A percentile compares a stretch with the other conserved stretches of the same genome.
Evolutionary conservation across 2,113 vertebrate species (phyloP).

Genomic region (Lampris megalopsis): DNA sequence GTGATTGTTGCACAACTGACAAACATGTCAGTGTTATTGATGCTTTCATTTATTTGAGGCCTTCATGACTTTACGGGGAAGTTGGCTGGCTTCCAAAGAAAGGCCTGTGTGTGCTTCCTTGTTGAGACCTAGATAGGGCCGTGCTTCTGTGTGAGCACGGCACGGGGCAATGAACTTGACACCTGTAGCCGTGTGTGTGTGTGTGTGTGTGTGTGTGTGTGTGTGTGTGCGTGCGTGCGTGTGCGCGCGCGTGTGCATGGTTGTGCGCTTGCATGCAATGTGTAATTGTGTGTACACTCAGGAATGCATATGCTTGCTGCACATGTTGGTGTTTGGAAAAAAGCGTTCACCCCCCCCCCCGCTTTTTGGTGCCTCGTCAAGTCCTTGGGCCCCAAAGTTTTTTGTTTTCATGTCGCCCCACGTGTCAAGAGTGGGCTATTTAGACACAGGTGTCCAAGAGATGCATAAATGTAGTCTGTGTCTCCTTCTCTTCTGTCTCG

Average conservation of each 20-base stretch:
- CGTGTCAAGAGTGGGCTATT: constrained; percentile 9
- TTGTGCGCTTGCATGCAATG: neutral
- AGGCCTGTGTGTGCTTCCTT: constrained; percentile 54
- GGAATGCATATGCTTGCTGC: neutral
- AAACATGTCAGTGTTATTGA: constrained; percentile 69
- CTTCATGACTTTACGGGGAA: constrained; percentile 54
- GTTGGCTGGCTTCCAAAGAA: constrained; percentile 59
- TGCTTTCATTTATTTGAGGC: constrained; percentile 51
- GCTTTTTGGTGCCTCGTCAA: constrained; percentile 8
- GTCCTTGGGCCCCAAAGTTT: constrained; percentile 36
- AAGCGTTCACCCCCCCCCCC: neutral
- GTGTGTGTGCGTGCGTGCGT: constrained; percentile 1
- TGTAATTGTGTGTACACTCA: neutral
- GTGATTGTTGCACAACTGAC: neutral
- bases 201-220: constrained; percentile 15
- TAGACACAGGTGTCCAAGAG: constrained; percentile 52
- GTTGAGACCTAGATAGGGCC: constrained; percentile 27
- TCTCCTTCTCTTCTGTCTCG: constrained; percentile 21
- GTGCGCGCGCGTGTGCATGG: neutral
- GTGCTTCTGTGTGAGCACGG: neutral
- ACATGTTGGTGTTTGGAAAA: constrained; percentile 14
- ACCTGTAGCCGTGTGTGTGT: constrained; percentile 59
- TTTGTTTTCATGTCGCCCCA: constrained; percentile 25
- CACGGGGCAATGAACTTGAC: constrained; percentile 24
- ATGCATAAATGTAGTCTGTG: constrained; percentile 55